Evolutionary conservation across 2,888 invertebrate genomes (phyloP).

Genomic region (Polymixis flavicincta): DNA sequence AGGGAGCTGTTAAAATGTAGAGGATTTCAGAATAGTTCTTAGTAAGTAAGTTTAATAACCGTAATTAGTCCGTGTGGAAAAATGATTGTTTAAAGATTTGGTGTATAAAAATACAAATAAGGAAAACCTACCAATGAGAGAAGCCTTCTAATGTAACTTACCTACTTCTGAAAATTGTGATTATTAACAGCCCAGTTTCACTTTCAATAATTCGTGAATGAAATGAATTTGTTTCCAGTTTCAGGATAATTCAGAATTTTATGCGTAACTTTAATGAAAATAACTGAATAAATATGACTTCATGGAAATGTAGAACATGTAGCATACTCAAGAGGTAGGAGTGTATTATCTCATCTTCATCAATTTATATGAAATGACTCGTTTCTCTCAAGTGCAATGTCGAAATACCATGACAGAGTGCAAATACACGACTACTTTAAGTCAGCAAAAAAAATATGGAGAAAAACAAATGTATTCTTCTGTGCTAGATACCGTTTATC

Average conservation of each 20-base stretch:
- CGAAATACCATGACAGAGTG: conserved; percentile 34
- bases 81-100: too few relatives aligned
- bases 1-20: conserved; percentile 39
- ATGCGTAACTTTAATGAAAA: neutral
- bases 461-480: conserved; percentile 34
- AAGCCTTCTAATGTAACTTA: neutral
- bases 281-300: neutral
- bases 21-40: conserved; percentile 31
- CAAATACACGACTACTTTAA: conserved; percentile 36
- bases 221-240: neutral
- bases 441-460: conserved; percentile 30
- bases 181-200: too few relatives aligned
- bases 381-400: conserved; percentile 43
- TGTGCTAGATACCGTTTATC: conserved; percentile 59
- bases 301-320: neutral
- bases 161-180: neutral
- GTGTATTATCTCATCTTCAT: conserved; percentile 23
- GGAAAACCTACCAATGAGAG: neutral
- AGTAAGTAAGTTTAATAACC: too few relatives aligned
- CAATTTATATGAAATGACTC: conserved; percentile 18
- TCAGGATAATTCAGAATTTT: neutral
- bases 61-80: too few relatives aligned
- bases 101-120: neutral
- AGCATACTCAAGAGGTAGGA: neutral
- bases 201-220: neutral